Conservation (phyloP, 1,140 invertebrate genomes). For the Cardiocondyla obscurior region DNA sequence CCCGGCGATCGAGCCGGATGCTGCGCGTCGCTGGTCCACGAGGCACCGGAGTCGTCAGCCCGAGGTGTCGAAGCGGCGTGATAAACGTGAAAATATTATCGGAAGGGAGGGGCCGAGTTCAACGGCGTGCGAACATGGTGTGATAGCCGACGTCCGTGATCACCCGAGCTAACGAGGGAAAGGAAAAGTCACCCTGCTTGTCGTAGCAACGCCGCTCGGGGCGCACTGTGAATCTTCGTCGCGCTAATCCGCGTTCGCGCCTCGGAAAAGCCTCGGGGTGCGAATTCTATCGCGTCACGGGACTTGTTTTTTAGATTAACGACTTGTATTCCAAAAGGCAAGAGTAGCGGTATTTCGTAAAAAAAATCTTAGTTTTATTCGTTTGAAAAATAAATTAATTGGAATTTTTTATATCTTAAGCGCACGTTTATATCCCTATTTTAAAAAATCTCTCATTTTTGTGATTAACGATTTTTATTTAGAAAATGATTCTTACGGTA, state of each 20-base stretch:
- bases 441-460: neutral
- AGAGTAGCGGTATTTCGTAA: neutral
- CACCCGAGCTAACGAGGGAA: constrained; percentile 33
- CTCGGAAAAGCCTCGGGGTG: neutral
- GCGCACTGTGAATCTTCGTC: constrained; percentile 35
- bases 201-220: neutral
- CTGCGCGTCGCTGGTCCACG: neutral
- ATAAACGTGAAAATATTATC: constrained; percentile 47
- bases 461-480: no score
- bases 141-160: constrained; percentile 38
- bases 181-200: constrained; percentile 11
- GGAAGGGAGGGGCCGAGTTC: constrained; percentile 24
- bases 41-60: constrained; percentile 47
- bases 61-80: constrained; percentile 28
- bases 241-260: constrained; percentile 37
- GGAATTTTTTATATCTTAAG: neutral
- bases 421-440: neutral
- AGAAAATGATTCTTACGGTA: no score
- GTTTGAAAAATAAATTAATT: neutral
- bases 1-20: constrained; percentile 63
- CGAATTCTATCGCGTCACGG: constrained; percentile 5
- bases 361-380: neutral
- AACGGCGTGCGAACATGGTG: constrained; percentile 21
- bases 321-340: neutral
- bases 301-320: neutral